These are phyloP conservation scores for Sorex araneus DNA, from an alignment of 2,113 vertebrate genomes.

Conservation along the genomic window DNA sequence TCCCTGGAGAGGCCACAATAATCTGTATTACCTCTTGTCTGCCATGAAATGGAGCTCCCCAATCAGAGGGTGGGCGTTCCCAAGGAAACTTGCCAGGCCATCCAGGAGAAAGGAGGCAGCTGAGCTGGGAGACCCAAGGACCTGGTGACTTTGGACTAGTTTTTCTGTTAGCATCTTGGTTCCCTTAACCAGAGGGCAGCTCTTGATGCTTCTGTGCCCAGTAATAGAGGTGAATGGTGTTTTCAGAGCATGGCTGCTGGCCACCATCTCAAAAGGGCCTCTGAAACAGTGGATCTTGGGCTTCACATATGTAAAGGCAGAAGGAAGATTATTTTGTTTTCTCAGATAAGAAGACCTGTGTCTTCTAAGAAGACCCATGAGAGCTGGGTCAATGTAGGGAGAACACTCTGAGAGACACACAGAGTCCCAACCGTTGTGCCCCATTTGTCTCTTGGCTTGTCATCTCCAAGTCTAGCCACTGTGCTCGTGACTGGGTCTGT, in stretches of 20 bases:
- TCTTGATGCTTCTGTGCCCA: not conserved
- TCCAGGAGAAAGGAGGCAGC: no score
- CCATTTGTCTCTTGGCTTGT: no score
- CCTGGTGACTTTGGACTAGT: no score
- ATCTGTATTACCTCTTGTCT: no score
- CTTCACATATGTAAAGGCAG: not conserved
- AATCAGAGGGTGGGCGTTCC: no score
- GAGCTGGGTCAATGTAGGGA: not conserved
- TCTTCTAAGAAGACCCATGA: no score
- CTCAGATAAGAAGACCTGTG: not conserved
- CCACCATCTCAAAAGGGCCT: not conserved
- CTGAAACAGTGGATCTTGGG: not conserved
- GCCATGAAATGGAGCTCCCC: not conserved
- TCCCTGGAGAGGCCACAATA: no score
- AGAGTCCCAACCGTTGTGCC: no score
- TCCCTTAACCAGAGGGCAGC: not conserved
- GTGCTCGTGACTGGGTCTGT: not conserved
- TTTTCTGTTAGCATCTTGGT: no score
- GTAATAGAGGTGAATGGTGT: not conserved
- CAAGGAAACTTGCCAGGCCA: no score
- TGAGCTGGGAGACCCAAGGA: no score
- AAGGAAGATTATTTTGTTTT: not conserved
- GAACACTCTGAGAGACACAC: not conserved
- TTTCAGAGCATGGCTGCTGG: not conserved
- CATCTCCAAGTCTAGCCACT: not conserved